Percentiles rank a stretch among this genome's conserved stretches.
Conservation (phyloP, 2,113 vertebrate species). For the Oostethus manadensis region DNA sequence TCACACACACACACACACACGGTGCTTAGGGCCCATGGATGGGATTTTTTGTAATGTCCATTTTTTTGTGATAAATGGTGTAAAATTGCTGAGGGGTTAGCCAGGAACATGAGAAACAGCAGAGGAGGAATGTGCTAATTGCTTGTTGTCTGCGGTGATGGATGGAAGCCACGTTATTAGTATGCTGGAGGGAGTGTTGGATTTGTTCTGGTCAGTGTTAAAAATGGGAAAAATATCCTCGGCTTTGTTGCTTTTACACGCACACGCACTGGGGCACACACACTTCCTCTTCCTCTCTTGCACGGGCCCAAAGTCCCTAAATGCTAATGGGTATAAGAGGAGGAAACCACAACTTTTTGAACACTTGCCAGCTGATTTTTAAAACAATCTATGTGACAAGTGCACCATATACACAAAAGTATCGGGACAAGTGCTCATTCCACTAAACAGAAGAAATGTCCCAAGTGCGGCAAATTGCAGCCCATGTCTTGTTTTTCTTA, state of each 20-base stretch:
- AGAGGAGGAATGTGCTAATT: constrained; percentile 67
- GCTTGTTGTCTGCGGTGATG: constrained; percentile 67
- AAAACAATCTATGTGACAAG: background rate
- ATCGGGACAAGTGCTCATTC: too few relatives aligned
- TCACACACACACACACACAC: too few relatives aligned
- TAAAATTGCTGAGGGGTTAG: constrained; percentile 47
- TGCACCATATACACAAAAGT: too few relatives aligned
- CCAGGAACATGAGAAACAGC: constrained; percentile 53
- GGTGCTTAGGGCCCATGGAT: too few relatives aligned
- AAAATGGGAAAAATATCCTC: constrained; percentile 21
- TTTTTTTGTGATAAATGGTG: constrained; percentile 47
- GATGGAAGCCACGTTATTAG: constrained; percentile 66
- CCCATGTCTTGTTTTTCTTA: too few relatives aligned
- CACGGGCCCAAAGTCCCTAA: constrained; percentile 16
- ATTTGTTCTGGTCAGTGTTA: constrained; percentile 45
- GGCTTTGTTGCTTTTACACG: constrained; percentile 11
- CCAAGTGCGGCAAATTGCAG: too few relatives aligned
- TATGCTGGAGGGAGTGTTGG: constrained; percentile 37
- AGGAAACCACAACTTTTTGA: background rate
- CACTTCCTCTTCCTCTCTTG: constrained; percentile 10
- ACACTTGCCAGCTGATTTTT: background rate
- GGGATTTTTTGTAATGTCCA: constrained; percentile 17
- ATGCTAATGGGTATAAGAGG: constrained; percentile 8
- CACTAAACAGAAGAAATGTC: background rate
- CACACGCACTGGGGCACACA: background rate